phyloP scores from a whole-genome alignment of 2,113 vertebrate genomes.

The Strigops habroptila region DNA sequence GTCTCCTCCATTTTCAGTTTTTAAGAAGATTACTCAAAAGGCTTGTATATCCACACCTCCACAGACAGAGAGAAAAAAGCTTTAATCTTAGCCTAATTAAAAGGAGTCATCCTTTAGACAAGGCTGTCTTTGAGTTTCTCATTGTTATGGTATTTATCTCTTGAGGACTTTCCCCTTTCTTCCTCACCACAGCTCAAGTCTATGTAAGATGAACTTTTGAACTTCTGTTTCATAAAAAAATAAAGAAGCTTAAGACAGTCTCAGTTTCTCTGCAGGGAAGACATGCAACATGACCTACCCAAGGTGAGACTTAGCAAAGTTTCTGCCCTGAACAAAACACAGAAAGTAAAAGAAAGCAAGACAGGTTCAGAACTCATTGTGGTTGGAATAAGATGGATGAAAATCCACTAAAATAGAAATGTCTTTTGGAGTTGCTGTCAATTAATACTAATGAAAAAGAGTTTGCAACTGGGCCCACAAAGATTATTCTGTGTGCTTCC shows the following conservation, averaged over 20 bases:
- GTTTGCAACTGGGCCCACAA: not conserved
- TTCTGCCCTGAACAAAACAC: constrained; percentile 4
- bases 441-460: not conserved
- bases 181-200: not conserved
- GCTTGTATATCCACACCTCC: not conserved
- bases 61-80: not conserved
- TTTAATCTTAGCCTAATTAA: constrained; percentile 27
- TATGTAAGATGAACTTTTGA: constrained; percentile 17
- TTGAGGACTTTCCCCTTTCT: constrained; percentile 9
- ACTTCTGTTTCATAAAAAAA: constrained; percentile 57
- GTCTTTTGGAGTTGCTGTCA: not conserved
- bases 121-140: not conserved
- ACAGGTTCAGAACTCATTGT: not conserved
- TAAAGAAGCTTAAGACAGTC: constrained; percentile 43
- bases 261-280: constrained; percentile 15
- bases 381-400: not conserved
- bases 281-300: constrained; percentile 8
- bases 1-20: not conserved
- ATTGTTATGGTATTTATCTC: constrained; percentile 14
- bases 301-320: not conserved
- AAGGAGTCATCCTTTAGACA: not conserved
- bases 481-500: not conserved
- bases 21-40: not conserved
- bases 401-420: not conserved
- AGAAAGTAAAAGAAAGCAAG: not conserved